Evolutionary conservation across 1,140 invertebrate genomes (phyloP), one percentile per base, ranked within the genome.

Genomic region (Vanessa tameamea): DNA sequence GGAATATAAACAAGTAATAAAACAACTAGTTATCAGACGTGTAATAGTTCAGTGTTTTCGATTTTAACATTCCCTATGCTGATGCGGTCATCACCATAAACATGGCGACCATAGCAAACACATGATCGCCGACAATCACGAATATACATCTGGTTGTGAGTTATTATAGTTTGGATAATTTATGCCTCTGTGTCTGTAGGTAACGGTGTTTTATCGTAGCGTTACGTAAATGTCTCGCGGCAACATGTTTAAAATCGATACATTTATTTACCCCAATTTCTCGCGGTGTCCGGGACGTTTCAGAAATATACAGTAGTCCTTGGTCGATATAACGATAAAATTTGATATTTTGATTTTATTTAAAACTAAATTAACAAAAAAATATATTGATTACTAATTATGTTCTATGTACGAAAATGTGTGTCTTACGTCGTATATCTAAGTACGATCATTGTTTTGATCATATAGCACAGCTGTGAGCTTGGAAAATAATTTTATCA

Each of bases 201-300:
- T 84, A 80, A 77, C 76, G 59, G 64, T 77, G 76, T 78, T 79
- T 78, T 70, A 66, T 74, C 23, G 67, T 69, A 67, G 73, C 75
- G 81, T 91, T 90, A 90, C 85, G 86, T 90, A 88, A 91, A 90
- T 78, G 74, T 50, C 77, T 72, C 77, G 79, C 77, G 80, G 69
- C 68, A 69, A 67, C n/a, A 66, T 70, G 81, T 79, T 80, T 73
- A 77, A 81, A 89, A 92, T 92, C 88, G 81, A 92, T 92, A 90
- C 79, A 80, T 81, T 43, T 87, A 85, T 87, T 78, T 82, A 81
- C 77, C 78, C 72, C 20, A 15, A 69, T 63, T 37, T 50, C 37
- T 26, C 50, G 12, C 26, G 53, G 20, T 23, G 16, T 57, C 7
- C 16, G 7, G 20, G n/a, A 16, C 4, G 2, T n/a, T 57, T 3